Conservation (phyloP, 2,888 invertebrate species). For the Orchesellides sinensis region DNA sequence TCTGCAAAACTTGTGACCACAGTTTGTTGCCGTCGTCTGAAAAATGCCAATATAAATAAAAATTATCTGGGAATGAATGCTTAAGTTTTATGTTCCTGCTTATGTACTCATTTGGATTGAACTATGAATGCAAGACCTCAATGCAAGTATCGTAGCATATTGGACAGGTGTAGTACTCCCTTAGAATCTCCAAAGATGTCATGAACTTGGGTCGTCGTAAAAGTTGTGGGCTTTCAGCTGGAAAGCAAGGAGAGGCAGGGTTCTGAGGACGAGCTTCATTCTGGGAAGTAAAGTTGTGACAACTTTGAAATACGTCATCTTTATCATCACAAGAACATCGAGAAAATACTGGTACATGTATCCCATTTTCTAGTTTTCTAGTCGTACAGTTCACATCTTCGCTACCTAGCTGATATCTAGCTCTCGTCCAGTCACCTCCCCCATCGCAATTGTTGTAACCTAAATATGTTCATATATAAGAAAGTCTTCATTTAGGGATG, state of each 20-base stretch:
- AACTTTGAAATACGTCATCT: background rate
- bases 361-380: too few species aligned
- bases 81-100: background rate
- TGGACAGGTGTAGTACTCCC: constrained; percentile 32
- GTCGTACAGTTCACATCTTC: too few species aligned
- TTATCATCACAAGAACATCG: background rate
- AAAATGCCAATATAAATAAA: background rate
- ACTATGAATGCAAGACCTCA: constrained; percentile 26
- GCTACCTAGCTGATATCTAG: too few species aligned
- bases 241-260: background rate
- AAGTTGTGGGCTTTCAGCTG: background rate
- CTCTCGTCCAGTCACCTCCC: too few species aligned
- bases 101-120: background rate
- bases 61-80: too few species aligned
- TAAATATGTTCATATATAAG: too few species aligned
- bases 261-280: background rate
- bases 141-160: constrained; percentile 47
- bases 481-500: too few species aligned
- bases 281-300: background rate
- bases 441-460: too few species aligned
- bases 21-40: constrained; percentile 50
- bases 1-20: constrained; percentile 61
- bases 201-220: too few species aligned
- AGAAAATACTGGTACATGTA: background rate
- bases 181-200: constrained; percentile 5